phyloP scores from a whole-genome alignment of 35 echinoderm and acorn worm genomes.

The Strongylocentrotus purpuratus region DNA sequence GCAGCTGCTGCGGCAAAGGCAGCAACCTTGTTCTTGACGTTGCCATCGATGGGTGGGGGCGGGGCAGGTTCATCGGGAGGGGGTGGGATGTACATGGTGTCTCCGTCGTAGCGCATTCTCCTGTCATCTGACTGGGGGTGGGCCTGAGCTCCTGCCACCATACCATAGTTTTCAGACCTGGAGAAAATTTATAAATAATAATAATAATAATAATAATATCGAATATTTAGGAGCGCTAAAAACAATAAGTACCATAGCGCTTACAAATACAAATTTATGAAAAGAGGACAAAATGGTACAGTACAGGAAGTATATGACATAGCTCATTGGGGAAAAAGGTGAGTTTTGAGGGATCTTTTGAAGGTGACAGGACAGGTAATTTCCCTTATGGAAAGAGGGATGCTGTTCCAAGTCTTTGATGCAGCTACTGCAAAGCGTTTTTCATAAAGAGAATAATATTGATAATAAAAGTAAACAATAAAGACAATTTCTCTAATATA shows the following conservation, averaged over 20 bases:
- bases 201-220: not conserved
- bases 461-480: no score
- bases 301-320: not conserved
- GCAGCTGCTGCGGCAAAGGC: slow-evolving; percentile 82
- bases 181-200: not conserved
- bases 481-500: no score
- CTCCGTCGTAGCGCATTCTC: slow-evolving; percentile 32
- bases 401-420: no score
- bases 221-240: no score
- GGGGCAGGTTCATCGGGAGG: slow-evolving; percentile 73
- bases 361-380: no score
- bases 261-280: no score
- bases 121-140: slow-evolving; percentile 16
- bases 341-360: no score
- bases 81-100: slow-evolving; percentile 75
- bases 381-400: no score
- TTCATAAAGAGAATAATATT: no score
- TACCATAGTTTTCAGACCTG: slow-evolving; percentile 26
- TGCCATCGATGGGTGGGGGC: slow-evolving; percentile 60
- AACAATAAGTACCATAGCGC: no score
- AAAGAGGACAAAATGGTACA: not conserved
- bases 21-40: slow-evolving; percentile 92
- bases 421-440: no score
- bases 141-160: not conserved
- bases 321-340: no score